These are phyloP conservation scores for Melanophora roralis DNA, from an alignment of 2,888 invertebrate genomes.

Conservation along the genomic window DNA sequence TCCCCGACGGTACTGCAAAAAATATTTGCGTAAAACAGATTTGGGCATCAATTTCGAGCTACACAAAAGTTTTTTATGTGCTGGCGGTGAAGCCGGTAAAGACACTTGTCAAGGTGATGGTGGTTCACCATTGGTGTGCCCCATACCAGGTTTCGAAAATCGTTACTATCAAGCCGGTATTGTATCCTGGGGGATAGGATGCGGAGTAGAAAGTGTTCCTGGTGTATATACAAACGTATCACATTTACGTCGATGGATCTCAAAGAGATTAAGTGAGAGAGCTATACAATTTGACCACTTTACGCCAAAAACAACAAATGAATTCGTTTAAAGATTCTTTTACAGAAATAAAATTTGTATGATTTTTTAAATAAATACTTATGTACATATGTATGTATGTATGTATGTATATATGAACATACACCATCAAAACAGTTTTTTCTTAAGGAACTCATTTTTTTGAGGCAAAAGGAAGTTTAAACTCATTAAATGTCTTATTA, in stretches of 20 bases:
- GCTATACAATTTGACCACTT: conserved; percentile 65
- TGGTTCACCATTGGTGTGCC: conserved; percentile 88
- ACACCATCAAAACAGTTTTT: too few relatives aligned
- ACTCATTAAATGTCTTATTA: too few relatives aligned
- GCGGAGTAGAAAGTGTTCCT: conserved; percentile 82
- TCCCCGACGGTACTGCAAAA: conserved; percentile 77
- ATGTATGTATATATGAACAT: too few relatives aligned
- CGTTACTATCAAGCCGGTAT: conserved; percentile 79
- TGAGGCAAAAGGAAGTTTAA: too few relatives aligned
- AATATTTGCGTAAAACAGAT: conserved; percentile 81
- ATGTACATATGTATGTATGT: too few relatives aligned
- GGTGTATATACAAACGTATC: conserved; percentile 87
- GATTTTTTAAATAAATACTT: too few relatives aligned
- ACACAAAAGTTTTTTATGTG: conserved; percentile 85
- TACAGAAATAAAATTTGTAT: too few relatives aligned
- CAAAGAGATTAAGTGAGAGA: conserved; percentile 76
- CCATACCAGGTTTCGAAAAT: conserved; percentile 76
- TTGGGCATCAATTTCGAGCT: conserved; percentile 83
- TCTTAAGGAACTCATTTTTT: too few relatives aligned
- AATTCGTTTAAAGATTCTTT: too few relatives aligned
- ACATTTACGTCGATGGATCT: conserved; percentile 83
- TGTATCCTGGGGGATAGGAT: conserved; percentile 91
- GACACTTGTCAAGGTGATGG: conserved; percentile 88
- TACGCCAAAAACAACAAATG: conserved; percentile 66
- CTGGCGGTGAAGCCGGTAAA: conserved; percentile 85